Evolutionary conservation across 1,140 invertebrate species (phyloP).

Genomic region (Calliopsis andreniformis): DNA sequence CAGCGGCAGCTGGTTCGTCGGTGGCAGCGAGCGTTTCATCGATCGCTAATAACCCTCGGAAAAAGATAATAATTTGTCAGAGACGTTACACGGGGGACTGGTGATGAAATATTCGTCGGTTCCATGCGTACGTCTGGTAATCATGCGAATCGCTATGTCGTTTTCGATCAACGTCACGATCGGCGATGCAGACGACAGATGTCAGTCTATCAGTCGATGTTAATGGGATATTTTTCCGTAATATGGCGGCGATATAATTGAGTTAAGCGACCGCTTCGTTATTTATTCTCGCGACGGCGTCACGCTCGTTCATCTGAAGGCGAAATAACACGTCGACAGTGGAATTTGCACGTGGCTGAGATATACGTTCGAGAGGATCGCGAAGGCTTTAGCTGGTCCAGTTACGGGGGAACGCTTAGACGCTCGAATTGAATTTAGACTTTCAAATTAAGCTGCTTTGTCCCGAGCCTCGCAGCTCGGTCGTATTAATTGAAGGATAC

Average conservation of each 20-base stretch:
- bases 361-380: slow-evolving; percentile 17
- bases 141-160: slow-evolving; percentile 25
- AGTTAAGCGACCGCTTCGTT: slow-evolving; percentile 36
- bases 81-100: not conserved
- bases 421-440: slow-evolving; percentile 31
- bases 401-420: slow-evolving; percentile 3
- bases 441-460: slow-evolving; percentile 40
- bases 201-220: slow-evolving; percentile 4
- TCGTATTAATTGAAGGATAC: slow-evolving; percentile 36
- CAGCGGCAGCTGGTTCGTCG: not conserved
- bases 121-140: slow-evolving; percentile 7
- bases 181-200: slow-evolving; percentile 51
- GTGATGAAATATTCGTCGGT: slow-evolving; percentile 7
- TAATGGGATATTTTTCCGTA: slow-evolving; percentile 49
- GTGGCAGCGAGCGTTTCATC: too few relatives aligned
- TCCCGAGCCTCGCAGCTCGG: not conserved
- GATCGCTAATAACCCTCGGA: slow-evolving; percentile 5
- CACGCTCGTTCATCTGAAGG: not conserved
- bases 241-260: slow-evolving; percentile 52
- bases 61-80: slow-evolving; percentile 13
- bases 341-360: not conserved
- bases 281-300: slow-evolving; percentile 21
- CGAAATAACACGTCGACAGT: not conserved
- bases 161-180: slow-evolving; percentile 46
- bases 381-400: slow-evolving; percentile 4